phyloP scores from a whole-genome alignment of 2,797 vertebrate genomes.

The Lycodopsis pacificus region DNA sequence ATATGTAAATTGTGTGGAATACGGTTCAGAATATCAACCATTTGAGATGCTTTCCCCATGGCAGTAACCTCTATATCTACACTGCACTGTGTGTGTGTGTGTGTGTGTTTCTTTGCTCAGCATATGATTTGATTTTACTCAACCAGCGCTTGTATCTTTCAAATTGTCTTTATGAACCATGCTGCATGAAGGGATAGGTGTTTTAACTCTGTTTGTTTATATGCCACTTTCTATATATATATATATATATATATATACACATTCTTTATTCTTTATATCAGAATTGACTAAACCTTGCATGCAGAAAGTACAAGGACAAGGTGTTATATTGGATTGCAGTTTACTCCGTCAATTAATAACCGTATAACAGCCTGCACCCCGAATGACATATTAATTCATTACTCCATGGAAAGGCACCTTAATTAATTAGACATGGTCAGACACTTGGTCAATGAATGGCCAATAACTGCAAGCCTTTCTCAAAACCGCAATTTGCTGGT shows the following conservation, averaged over 20 bases:
- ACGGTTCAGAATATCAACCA: slow-evolving; percentile 73
- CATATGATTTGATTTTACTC: slow-evolving; percentile 37
- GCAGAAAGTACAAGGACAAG: neutral
- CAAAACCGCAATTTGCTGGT: slow-evolving; percentile 47
- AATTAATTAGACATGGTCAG: slow-evolving; percentile 48
- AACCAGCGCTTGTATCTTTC: slow-evolving; percentile 2
- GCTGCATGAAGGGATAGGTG: neutral
- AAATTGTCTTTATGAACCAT: neutral
- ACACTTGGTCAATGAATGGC: slow-evolving; percentile 48
- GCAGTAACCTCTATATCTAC: slow-evolving; percentile 51
- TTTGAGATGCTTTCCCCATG: slow-evolving; percentile 59
- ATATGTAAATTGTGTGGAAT: slow-evolving; percentile 76
- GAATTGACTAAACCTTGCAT: slow-evolving; percentile 2
- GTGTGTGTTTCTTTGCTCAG: slow-evolving; percentile 18
- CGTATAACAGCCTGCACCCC: slow-evolving; percentile 23
- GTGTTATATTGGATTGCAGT: slow-evolving; percentile 5
- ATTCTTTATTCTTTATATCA: neutral
- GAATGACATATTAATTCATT: slow-evolving; percentile 45
- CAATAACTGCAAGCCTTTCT: slow-evolving; percentile 33
- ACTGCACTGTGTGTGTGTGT: neutral
- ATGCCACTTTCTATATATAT: neutral
- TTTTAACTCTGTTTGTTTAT: neutral
- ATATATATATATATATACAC: neutral
- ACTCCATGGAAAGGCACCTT: slow-evolving; percentile 30
- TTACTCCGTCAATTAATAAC: slow-evolving; percentile 5